Percentiles rank a stretch among this genome's conserved stretches.
These are phyloP conservation scores for Enteromius mattozi DNA, from an alignment of 2,797 vertebrate genomes.

Conservation along the genomic window DNA sequence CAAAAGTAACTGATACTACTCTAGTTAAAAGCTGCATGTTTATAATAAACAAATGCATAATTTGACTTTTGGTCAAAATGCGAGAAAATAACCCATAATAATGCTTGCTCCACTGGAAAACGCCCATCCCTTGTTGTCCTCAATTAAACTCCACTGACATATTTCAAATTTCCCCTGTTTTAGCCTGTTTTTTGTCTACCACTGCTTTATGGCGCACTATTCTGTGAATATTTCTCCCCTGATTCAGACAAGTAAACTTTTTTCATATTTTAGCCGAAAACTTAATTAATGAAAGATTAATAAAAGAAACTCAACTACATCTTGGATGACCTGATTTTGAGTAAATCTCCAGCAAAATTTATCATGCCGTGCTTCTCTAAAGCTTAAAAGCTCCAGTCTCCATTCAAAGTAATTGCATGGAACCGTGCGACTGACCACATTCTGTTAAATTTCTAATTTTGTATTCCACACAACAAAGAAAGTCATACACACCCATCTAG, in stretches of 20 bases:
- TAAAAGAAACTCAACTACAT: background rate
- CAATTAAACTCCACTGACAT: too few relatives aligned
- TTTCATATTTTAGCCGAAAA: too few relatives aligned
- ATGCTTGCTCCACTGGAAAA: too few relatives aligned
- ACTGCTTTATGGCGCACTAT: too few relatives aligned
- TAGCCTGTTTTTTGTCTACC: too few relatives aligned
- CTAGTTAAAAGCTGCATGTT: background rate
- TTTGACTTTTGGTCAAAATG: too few relatives aligned
- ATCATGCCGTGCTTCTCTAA: background rate
- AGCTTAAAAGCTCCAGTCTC: background rate
- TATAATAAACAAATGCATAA: too few relatives aligned
- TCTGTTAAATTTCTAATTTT: background rate
- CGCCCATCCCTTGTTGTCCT: too few relatives aligned
- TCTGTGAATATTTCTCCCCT: too few relatives aligned
- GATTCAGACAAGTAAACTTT: too few relatives aligned
- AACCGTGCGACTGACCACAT: background rate
- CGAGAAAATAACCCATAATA: too few relatives aligned
- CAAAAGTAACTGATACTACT: background rate
- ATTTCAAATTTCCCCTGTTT: too few relatives aligned
- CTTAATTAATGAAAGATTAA: background rate
- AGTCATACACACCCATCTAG: constrained; percentile 4
- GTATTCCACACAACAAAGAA: background rate
- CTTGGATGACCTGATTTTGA: background rate
- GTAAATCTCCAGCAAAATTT: background rate
- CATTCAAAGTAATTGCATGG: background rate